Conservation (phyloP, 2,113 vertebrate genomes). For the Oostethus manadensis region DNA sequence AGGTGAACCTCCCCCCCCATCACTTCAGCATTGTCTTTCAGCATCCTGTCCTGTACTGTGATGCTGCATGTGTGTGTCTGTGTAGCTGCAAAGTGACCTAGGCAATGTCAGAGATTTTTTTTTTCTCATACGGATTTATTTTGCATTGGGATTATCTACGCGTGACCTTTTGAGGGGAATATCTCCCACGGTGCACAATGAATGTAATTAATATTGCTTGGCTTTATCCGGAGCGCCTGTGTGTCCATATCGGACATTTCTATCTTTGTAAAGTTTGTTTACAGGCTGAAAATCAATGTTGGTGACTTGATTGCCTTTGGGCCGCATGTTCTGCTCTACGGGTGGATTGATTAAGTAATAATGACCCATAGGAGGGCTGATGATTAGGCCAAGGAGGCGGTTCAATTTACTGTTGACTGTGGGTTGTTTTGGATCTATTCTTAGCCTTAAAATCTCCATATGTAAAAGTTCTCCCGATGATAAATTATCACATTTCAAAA, state of each 20-base stretch:
- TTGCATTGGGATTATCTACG: slow-evolving; percentile 79
- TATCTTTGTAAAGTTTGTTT: slow-evolving; percentile 79
- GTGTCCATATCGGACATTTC: slow-evolving; percentile 65
- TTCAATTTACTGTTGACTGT: slow-evolving; percentile 63
- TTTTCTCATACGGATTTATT: slow-evolving; percentile 68
- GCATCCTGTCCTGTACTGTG: slow-evolving; percentile 21
- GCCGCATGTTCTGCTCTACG: slow-evolving; percentile 77
- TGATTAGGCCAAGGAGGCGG: slow-evolving; percentile 72
- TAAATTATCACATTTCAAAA: too few species aligned
- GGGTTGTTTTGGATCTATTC: slow-evolving; percentile 45
- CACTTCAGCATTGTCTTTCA: neutral
- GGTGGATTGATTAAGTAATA: slow-evolving; percentile 92
- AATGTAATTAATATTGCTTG: slow-evolving; percentile 61
- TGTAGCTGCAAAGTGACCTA: slow-evolving; percentile 49
- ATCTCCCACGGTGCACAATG: slow-evolving; percentile 75
- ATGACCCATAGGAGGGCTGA: slow-evolving; percentile 81
- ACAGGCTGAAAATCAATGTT: slow-evolving; percentile 76
- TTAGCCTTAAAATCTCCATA: slow-evolving; percentile 16
- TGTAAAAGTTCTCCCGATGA: neutral
- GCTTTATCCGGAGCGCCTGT: neutral
- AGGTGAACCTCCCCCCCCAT: slow-evolving; percentile 74
- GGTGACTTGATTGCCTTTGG: slow-evolving; percentile 78
- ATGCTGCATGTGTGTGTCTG: neutral
- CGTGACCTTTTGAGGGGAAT: slow-evolving; percentile 89
- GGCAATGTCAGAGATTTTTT: slow-evolving; percentile 73